Evolutionary conservation across 2,113 vertebrate genomes (phyloP), one percentile per base, ranked within the genome.

Genomic region (Callopanchax toddi): DNA sequence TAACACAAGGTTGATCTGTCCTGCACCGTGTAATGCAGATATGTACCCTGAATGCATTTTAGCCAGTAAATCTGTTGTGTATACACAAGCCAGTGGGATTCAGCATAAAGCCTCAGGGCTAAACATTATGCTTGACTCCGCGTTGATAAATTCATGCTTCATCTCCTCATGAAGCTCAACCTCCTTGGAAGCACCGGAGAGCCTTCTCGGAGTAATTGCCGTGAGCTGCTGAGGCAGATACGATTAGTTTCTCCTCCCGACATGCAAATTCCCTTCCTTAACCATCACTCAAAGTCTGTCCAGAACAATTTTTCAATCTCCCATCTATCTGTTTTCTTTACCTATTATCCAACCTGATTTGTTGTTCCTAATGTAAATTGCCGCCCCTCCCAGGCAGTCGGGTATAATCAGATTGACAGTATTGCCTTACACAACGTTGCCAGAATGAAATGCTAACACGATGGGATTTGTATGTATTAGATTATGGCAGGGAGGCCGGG

Each of bases 361-460:
- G 56, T 61, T 70, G 60, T 77, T 86, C 69, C 74, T 69, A 90
- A 90, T 88, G 78, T 86, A 89, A 90, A 89, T 87, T 71, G 68
- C 71, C 5, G 22, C 58, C 69, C 70, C 62, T 72, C 71, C 79
- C 77, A 53, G 63, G 63, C 60, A 57, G 61, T 63, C 56, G 46
- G 46, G 67, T 53, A 29, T 89, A 91, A 93, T 92, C 86, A 89
- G 83, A 91, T 91, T 88, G 78, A 79, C 74, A 63, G 85, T 91
- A 91, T 89, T 85, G 77, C 83, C 59, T 91, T 86, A 77, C 76
- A 82, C 79, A 87, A 71, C 85, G 80, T 74, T 61, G 66, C 80
- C 49, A 72, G 74, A 91, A 92, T 91, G 83, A 91, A 92, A 91
- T 87, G 89, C 81, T 77, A 90, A 87, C 88, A 85, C 75, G 75